Percentiles rank a stretch among this genome's conserved stretches.
Evolutionary conservation across 1,140 invertebrate genomes (phyloP).

Genomic region (Scaptomyza montana): DNA sequence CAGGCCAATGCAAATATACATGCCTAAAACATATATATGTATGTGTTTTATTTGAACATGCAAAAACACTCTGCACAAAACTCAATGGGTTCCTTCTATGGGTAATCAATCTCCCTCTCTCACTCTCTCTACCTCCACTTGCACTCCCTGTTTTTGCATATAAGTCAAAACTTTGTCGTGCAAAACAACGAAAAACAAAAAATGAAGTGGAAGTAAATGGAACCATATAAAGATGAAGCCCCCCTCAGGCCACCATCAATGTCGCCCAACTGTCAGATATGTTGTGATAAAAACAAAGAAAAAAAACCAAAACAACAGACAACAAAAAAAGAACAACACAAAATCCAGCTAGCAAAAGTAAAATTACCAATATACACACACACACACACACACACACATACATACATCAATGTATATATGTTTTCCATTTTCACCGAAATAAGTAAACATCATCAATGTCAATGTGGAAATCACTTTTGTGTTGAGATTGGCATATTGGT

Average conservation of each 20-base stretch:
- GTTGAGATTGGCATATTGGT: slow-evolving; percentile 13
- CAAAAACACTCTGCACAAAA: slow-evolving; percentile 67
- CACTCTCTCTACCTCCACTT: too few relatives aligned
- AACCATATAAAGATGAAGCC: slow-evolving; percentile 14
- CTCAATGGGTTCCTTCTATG: slow-evolving; percentile 28
- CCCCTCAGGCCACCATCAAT: slow-evolving; percentile 43
- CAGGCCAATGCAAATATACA: neutral
- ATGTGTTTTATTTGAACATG: slow-evolving; percentile 51
- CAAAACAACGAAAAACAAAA: slow-evolving; percentile 21
- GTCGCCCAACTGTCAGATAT: slow-evolving; percentile 57
- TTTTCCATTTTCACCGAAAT: slow-evolving; percentile 81
- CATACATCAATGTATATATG: slow-evolving; percentile 55
- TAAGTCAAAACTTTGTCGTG: slow-evolving; percentile 72
- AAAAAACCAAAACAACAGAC: slow-evolving; percentile 21
- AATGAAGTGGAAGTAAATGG: slow-evolving; percentile 40
- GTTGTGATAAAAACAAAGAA: slow-evolving; percentile 34
- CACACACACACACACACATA: slow-evolving; percentile 20
- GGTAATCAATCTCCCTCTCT: slow-evolving; percentile 51
- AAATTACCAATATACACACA: slow-evolving; percentile 53
- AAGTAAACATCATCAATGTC: slow-evolving; percentile 83
- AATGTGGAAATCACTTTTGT: slow-evolving; percentile 74
- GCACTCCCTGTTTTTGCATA: slow-evolving; percentile 45
- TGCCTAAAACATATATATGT: slow-evolving; percentile 19
- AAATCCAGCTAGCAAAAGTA: slow-evolving; percentile 11
- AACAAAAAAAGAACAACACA: too few relatives aligned